Conservation (phyloP, 2,888 invertebrate genomes). For the Polia nebulosa region DNA sequence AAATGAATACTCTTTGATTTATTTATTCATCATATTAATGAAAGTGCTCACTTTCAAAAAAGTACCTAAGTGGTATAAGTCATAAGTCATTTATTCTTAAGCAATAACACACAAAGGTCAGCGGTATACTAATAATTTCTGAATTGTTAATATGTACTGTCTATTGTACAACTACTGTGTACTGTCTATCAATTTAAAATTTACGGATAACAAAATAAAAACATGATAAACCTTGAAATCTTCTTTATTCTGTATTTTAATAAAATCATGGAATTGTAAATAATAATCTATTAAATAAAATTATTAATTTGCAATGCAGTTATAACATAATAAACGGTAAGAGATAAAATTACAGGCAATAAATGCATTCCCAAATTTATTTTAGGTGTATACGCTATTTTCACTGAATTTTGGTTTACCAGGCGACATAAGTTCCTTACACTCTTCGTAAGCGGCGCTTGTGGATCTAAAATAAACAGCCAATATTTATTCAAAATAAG, state of each 20-base stretch:
- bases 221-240: no score
- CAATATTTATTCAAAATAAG: background rate
- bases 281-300: background rate
- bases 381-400: constrained; percentile 28
- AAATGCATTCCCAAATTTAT: constrained; percentile 37
- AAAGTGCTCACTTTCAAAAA: no score
- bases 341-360: constrained; percentile 42
- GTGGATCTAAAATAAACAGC: constrained; percentile 40
- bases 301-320: constrained; percentile 30
- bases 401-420: constrained; percentile 23
- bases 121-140: no score
- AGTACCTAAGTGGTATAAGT: no score
- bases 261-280: background rate
- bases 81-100: no score
- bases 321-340: constrained; percentile 32
- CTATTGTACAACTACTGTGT: no score
- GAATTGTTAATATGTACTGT: no score
- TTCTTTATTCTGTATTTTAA: background rate
- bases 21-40: no score
- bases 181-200: no score
- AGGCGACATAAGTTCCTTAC: constrained; percentile 35
- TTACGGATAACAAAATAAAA: no score
- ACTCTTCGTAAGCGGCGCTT: background rate
- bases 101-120: no score
- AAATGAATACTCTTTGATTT: no score